phyloP scores from a whole-genome alignment of 2,888 invertebrate species.

The Himalopsyche japonica region DNA sequence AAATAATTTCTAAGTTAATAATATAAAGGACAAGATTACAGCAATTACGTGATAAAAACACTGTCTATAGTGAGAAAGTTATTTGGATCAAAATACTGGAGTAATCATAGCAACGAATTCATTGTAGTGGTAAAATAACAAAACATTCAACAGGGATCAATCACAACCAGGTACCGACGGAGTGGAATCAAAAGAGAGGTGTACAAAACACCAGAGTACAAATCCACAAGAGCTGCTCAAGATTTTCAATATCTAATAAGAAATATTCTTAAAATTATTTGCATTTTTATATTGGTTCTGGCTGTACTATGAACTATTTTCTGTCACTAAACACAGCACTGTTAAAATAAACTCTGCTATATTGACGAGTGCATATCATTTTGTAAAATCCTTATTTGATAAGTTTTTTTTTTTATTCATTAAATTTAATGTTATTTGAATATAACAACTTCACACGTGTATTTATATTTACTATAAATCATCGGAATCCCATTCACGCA shows the following conservation, averaged over 20 bases:
- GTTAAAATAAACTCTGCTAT: constrained; percentile 33
- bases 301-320: constrained; percentile 15
- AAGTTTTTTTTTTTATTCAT: constrained; percentile 3
- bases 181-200: background rate
- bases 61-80: no score
- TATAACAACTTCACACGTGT: constrained; percentile 27
- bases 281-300: constrained; percentile 35
- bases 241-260: constrained; percentile 29
- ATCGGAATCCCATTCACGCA: background rate
- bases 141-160: background rate
- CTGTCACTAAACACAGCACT: constrained; percentile 30
- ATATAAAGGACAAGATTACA: no score
- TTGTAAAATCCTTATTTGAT: constrained; percentile 20
- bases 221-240: constrained; percentile 21
- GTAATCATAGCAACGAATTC: background rate
- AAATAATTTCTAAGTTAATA: no score
- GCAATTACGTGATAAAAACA: no score
- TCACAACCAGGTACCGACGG: background rate
- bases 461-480: constrained; percentile 13
- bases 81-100: no score
- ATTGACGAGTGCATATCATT: constrained; percentile 19
- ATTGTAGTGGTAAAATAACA: background rate
- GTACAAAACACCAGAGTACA: background rate
- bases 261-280: constrained; percentile 33
- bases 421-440: constrained; percentile 13